phyloP scores from a whole-genome alignment of 2,113 vertebrate genomes.

The Microtus pennsylvanicus region DNA sequence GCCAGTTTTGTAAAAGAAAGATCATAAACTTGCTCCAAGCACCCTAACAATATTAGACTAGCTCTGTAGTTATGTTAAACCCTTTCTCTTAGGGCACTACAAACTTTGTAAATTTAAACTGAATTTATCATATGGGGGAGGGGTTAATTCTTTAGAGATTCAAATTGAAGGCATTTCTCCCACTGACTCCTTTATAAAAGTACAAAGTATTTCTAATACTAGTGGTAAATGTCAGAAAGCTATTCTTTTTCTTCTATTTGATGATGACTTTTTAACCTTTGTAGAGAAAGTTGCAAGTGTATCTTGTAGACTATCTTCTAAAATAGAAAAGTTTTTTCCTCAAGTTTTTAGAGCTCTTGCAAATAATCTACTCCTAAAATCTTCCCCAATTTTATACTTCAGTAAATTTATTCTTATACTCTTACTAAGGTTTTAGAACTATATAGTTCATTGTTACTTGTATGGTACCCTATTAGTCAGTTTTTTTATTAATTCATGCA shows the following conservation, averaged over 20 bases:
- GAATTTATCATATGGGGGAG: neutral
- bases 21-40: neutral
- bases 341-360: constrained; percentile 23
- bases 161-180: constrained; percentile 13
- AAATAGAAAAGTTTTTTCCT: constrained; percentile 47
- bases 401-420: constrained; percentile 60
- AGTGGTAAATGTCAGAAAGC: constrained; percentile 49
- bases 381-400: constrained; percentile 11
- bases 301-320: constrained; percentile 43
- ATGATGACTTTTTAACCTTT: constrained; percentile 53
- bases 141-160: constrained; percentile 46
- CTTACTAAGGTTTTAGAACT: constrained; percentile 45
- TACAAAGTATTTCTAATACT: constrained; percentile 36
- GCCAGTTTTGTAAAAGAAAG: constrained; percentile 33
- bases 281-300: constrained; percentile 5
- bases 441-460: constrained; percentile 61
- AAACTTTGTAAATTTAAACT: constrained; percentile 53
- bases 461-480: constrained; percentile 53
- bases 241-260: constrained; percentile 40
- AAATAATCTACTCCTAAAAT: constrained; percentile 52
- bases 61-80: constrained; percentile 20
- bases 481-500: constrained; percentile 51
- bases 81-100: constrained; percentile 30
- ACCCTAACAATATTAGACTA: neutral
- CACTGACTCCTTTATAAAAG: constrained; percentile 30